phyloP scores from a whole-genome alignment of 2,888 invertebrate species.

The Shargacucullia verbasci region DNA sequence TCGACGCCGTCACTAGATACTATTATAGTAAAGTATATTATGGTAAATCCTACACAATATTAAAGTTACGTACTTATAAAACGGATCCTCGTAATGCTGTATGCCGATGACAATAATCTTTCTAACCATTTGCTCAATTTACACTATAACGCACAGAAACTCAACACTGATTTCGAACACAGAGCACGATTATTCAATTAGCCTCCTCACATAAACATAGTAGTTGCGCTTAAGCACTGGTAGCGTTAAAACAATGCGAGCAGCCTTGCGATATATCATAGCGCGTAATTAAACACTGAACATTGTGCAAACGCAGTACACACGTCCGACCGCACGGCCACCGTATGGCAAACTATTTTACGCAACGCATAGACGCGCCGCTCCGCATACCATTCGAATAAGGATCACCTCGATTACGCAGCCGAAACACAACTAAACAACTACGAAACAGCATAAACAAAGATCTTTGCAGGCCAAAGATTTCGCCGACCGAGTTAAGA shows the following conservation, averaged over 20 bases:
- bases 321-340: slow-evolving; percentile 72
- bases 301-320: slow-evolving; percentile 60
- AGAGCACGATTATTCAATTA: slow-evolving; percentile 68
- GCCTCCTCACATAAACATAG: slow-evolving; percentile 72
- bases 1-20: slow-evolving; percentile 39
- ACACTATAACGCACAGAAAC: slow-evolving; percentile 65
- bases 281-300: slow-evolving; percentile 69
- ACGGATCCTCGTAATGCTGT: slow-evolving; percentile 85
- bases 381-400: slow-evolving; percentile 83
- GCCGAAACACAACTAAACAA: slow-evolving; percentile 76
- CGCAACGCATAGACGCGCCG: slow-evolving; percentile 74
- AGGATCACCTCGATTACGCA: slow-evolving; percentile 84
- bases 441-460: slow-evolving; percentile 76
- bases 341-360: slow-evolving; percentile 75
- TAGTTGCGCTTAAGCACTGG: slow-evolving; percentile 68
- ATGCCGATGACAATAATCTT: slow-evolving; percentile 85
- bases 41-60: slow-evolving; percentile 29
- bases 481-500: slow-evolving; percentile 68
- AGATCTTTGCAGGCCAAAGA: slow-evolving; percentile 67
- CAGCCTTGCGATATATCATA: slow-evolving; percentile 72
- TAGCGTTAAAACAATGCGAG: slow-evolving; percentile 71
- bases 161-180: slow-evolving; percentile 66
- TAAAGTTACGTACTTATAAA: slow-evolving; percentile 78
- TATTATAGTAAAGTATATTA: too few species aligned
- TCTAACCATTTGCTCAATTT: slow-evolving; percentile 79